Base-by-base conservation (phyloP, 35 echinoderm and acorn worm species). In the Apostichopus californicus region DNA sequence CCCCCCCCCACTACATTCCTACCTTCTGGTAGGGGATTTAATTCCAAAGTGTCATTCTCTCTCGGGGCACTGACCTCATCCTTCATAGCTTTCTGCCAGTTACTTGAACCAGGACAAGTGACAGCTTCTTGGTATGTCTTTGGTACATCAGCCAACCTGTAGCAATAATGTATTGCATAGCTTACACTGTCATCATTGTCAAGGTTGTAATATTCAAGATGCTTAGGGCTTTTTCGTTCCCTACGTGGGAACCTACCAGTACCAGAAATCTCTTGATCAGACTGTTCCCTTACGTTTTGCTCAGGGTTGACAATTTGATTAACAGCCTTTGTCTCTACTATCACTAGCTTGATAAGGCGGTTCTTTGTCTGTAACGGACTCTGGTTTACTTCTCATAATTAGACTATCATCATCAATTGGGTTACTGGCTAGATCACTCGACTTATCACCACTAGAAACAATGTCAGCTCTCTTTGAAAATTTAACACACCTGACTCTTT, bases 161-260 rank as follows among this genome's bases (percentile, higher is more conserved):
- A n/a, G n/a, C n/a, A n/a, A n/a, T n/a, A n/a, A n/a, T n/a, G n/a
- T n/a, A n/a, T n/a, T n/a, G n/a, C n/a, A n/a, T n/a, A n/a, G 65
- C 78, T 90, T 12, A 90, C 88, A 90, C 28, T 34, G 57, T 93
- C 83, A 86, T 58, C 55, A 88, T 25, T 57, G 28, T 56, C 86
- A 88, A 93, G 57, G 20, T 89, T 73, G 80, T 90, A 89, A 52
- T 93, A 56, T 11, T 70, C 86, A 70, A 78, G 55, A 87, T 90
- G 70, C 54, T 88, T 90, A 34, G 84, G 72, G 4, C 24, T 73
- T 55, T 65, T 55, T 55, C 10, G 88, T 12, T 15, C 56, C 28
- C 92, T 93, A 12, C 59, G 78, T n/a, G 92, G 92, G 25, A 90
- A 93, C 15, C 92, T 90, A 77, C 88, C 17, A 53, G 71, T 77